These are phyloP conservation scores for Carassius gibelio DNA, from an alignment of 2,113 vertebrate genomes.

Conservation along the genomic window DNA sequence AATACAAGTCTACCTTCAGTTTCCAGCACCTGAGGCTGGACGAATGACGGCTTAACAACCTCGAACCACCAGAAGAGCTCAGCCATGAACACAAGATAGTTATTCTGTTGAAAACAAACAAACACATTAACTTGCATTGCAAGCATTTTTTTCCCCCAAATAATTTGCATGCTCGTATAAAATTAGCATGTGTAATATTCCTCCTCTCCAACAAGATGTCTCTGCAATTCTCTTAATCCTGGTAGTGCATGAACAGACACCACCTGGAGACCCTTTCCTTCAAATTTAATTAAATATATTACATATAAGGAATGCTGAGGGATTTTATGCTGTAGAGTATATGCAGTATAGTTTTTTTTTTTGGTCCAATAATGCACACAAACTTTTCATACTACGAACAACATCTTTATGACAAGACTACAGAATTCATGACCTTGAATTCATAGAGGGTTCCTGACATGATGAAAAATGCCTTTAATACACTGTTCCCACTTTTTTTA, in stretches of 20 bases:
- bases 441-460: not conserved
- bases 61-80: slow-evolving; percentile 98
- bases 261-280: slow-evolving; percentile 7
- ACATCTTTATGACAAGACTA: not conserved
- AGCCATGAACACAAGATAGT: slow-evolving; percentile 97
- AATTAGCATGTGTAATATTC: slow-evolving; percentile 35
- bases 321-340: not conserved
- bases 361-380: not conserved
- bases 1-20: slow-evolving; percentile 72
- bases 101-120: slow-evolving; percentile 79
- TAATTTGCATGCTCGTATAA: not conserved
- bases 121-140: not conserved
- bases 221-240: slow-evolving; percentile 48
- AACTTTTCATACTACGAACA: not conserved
- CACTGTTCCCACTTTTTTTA: slow-evolving; percentile 7
- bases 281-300: not conserved
- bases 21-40: slow-evolving; percentile 82
- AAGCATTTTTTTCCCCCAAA: not conserved
- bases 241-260: not conserved
- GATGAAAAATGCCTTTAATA: slow-evolving; percentile 33
- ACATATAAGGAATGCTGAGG: not conserved
- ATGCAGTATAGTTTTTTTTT: not conserved
- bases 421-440: slow-evolving; percentile 22
- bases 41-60: slow-evolving; percentile 93
- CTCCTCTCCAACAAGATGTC: slow-evolving; percentile 65